These are phyloP conservation scores for Ormyrus thymus DNA, from an alignment of 2,888 invertebrate genomes.

Conservation along the genomic window DNA sequence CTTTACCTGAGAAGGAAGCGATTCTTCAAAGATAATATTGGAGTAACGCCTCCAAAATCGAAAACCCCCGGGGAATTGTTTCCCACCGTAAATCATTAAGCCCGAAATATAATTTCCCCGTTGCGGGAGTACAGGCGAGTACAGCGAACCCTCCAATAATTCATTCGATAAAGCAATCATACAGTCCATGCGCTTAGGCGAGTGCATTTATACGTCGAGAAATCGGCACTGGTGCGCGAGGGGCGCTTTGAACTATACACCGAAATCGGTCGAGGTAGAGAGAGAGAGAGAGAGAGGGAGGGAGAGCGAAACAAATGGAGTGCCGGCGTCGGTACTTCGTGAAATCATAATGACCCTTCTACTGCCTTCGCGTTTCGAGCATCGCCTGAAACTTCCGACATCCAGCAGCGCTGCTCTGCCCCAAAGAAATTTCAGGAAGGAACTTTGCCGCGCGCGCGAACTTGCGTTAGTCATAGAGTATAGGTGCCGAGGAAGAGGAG, in stretches of 20 bases:
- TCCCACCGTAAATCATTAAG: conserved; percentile 32
- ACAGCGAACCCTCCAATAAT: conserved; percentile 11
- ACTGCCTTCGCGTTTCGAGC: conserved; percentile 13
- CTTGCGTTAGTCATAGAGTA: neutral
- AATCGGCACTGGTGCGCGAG: conserved; percentile 6
- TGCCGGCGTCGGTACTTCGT: conserved; percentile 20
- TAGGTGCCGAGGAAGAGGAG: neutral
- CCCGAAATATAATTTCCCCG: conserved; percentile 26
- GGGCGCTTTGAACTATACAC: neutral
- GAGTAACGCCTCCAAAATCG: neutral
- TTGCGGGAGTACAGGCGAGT: too few relatives aligned
- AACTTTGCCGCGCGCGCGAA: conserved; percentile 29
- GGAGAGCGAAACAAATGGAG: conserved; percentile 38
- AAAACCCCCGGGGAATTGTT: conserved; percentile 18
- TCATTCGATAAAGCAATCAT: conserved; percentile 45
- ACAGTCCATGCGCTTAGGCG: conserved; percentile 20
- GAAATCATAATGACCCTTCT: conserved; percentile 40
- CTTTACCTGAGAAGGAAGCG: too few relatives aligned
- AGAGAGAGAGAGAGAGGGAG: too few relatives aligned
- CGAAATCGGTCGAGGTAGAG: too few relatives aligned
- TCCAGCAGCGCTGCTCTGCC: neutral
- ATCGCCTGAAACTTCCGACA: conserved; percentile 37
- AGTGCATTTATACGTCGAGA: conserved; percentile 22
- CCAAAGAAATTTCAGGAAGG: conserved; percentile 39
- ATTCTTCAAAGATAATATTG: conserved; percentile 3